Percentiles rank a stretch among this genome's conserved stretches.
Evolutionary conservation across 2,113 vertebrate species (phyloP).

Genomic region (Laticauda colubrina): DNA sequence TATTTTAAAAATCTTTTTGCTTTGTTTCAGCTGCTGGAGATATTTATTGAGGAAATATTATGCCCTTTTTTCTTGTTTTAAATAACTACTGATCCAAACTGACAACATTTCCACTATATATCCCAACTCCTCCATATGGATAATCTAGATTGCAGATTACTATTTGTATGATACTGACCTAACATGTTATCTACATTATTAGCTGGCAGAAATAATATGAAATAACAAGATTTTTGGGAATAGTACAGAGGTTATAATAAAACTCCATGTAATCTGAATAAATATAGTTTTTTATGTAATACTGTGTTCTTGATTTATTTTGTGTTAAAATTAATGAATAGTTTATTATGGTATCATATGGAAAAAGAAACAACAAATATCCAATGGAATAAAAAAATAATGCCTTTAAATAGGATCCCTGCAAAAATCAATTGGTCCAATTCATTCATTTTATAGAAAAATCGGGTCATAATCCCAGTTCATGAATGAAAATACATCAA

Average conservation of each 20-base stretch:
- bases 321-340: neutral
- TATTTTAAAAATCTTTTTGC: neutral
- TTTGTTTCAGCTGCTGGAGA: conserved; percentile 1
- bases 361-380: neutral
- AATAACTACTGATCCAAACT: neutral
- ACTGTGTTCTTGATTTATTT: neutral
- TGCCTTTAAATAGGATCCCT: neutral
- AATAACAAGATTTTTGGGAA: neutral
- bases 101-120: neutral
- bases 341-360: neutral
- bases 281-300: neutral
- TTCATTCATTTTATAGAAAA: neutral
- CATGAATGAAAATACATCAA: neutral
- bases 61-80: neutral
- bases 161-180: neutral
- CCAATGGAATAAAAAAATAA: neutral
- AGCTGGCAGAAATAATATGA: neutral
- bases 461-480: neutral
- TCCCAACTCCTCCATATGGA: neutral
- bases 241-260: neutral
- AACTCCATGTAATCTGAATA: too few relatives aligned
- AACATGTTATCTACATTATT: neutral
- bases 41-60: neutral
- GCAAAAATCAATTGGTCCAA: neutral
- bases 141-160: neutral